phyloP scores from a whole-genome alignment of 1,140 invertebrate species.

The Drosophila mauritiana region DNA sequence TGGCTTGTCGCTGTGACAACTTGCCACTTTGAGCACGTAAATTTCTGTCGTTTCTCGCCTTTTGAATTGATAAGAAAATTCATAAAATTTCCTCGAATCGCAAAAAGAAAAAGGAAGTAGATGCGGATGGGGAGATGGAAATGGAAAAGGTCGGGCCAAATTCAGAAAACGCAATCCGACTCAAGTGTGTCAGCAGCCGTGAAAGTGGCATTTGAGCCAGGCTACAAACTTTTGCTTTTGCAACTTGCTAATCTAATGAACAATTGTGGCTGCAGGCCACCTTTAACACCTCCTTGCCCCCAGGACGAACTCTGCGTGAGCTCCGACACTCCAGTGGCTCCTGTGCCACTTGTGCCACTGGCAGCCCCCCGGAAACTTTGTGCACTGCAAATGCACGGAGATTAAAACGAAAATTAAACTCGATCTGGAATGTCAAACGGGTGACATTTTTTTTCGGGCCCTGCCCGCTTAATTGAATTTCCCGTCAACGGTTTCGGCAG shows the following conservation, averaged over 20 bases:
- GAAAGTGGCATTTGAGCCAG: conserved; percentile 79
- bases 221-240: conserved; percentile 64
- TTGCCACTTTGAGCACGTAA: conserved; percentile 80
- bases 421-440: conserved; percentile 30
- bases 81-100: conserved; percentile 67
- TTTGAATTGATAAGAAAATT: conserved; percentile 82
- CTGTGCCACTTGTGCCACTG: conserved; percentile 28
- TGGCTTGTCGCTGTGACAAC: conserved; percentile 66
- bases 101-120: conserved; percentile 13
- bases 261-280: conserved; percentile 74
- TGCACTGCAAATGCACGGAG: conserved; percentile 42
- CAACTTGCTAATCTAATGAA: conserved; percentile 83
- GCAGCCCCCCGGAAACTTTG: conserved; percentile 60
- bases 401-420: conserved; percentile 64
- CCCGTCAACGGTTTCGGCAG: conserved; percentile 37
- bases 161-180: conserved; percentile 58
- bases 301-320: conserved; percentile 18
- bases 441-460: conserved; percentile 22
- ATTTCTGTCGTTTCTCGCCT: conserved; percentile 70
- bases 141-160: background rate
- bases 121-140: background rate
- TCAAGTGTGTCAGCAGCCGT: conserved; percentile 78
- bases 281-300: conserved; percentile 58
- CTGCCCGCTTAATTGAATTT: conserved; percentile 64
- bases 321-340: conserved; percentile 2